Evolutionary conservation across 2,113 vertebrate species (phyloP), one percentile per base, ranked within the genome.

Genomic region (Alectura lathami): DNA sequence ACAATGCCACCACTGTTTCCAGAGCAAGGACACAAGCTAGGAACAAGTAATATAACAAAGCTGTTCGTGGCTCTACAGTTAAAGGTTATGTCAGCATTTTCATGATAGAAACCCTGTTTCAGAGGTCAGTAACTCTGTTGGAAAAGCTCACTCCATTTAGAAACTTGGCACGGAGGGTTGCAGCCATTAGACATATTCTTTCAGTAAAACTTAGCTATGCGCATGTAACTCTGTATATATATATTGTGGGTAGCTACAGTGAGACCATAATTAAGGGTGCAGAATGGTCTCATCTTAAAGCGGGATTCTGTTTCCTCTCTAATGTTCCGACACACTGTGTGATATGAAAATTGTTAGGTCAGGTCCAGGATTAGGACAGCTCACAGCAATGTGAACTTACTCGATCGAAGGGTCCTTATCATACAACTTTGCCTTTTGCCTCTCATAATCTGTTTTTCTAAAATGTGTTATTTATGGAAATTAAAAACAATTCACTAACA

Each of bases 51-150:
- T 89, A 86, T 54, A 96, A 90, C 77, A 94, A 97, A 96, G 92
- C 94, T 94, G 81, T 86, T 93, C 0, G 63, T 89, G 89, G 88
- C 50, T 93, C 79, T 83, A 86, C 67, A 72, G 91, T 85, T 97
- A 95, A 96, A 96, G 76, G 84, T 96, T 96, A 94, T 97, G 97
- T 96, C 96, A 97, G 96, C 94, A 87, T 97, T 97, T 97, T 97
- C 86, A 88, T 91, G 96, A 96, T 22, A 97, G 86, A 97, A 97
- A 92, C n/a, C 43, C 77, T 86, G 60, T 93, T 96, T 87, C 87
- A 95, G 95, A 94, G 80, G 94, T 94, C 94, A 96, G 54, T 88
- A 96, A 87, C 69, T 96, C 74, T 94, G 86, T 93, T 95, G 89
- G 93, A 96, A 97, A 97, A 98, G 76, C 89, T 96, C 77, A 91